Evolutionary conservation across 2,888 invertebrate genomes (phyloP).

Genomic region (Busseola fusca): DNA sequence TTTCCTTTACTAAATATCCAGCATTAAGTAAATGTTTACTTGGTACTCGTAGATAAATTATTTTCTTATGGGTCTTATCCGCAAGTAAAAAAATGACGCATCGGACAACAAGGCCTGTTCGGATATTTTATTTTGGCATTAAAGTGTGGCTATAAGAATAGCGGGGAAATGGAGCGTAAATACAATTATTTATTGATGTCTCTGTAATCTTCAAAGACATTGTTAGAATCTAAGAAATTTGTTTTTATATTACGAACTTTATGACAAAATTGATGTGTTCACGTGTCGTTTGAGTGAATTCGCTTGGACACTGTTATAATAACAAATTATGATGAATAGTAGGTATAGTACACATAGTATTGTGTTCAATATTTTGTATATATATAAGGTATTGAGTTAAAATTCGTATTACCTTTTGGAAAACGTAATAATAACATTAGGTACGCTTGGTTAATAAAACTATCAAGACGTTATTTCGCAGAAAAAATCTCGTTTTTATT

Average conservation of each 20-base stretch:
- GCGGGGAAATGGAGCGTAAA: background rate
- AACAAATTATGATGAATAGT: too few species aligned
- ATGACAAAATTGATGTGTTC: too few species aligned
- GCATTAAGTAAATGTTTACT: constrained; percentile 16
- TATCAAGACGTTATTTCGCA: background rate
- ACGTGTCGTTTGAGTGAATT: too few species aligned
- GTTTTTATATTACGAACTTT: background rate
- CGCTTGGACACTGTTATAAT: too few species aligned
- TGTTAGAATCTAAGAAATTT: background rate
- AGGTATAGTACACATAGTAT: too few species aligned
- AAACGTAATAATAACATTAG: too few species aligned
- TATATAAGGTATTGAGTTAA: too few species aligned
- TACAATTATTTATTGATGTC: background rate
- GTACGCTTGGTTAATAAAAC: background rate
- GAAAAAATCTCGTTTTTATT: background rate
- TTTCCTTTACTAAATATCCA: constrained; percentile 1
- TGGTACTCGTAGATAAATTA: background rate
- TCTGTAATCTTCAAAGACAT: background rate
- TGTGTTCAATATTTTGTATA: too few species aligned
- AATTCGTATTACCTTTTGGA: too few species aligned
- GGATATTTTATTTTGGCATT: constrained; percentile 26
- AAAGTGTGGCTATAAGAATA: constrained; percentile 5
- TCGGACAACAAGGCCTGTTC: constrained; percentile 3
- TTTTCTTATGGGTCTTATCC: background rate
- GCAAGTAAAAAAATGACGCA: constrained; percentile 21